A percentile compares a stretch with the other conserved stretches of the same genome.
Conservation (phyloP, 2,888 invertebrate genomes). For the Branchellion lobata region DNA sequence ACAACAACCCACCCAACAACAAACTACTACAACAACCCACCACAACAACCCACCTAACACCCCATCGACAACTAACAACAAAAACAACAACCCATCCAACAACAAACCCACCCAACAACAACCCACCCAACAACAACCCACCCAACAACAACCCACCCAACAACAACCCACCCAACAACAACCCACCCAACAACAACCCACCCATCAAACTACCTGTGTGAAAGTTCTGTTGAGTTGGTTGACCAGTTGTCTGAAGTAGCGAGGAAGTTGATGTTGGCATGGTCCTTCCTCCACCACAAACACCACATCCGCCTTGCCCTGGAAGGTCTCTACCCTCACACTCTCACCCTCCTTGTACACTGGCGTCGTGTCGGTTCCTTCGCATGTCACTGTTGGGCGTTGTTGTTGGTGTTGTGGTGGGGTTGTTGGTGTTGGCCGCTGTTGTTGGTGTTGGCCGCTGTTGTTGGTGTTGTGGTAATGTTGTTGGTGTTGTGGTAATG, state of each 20-base stretch:
- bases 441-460: no score
- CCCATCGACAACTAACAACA: no score
- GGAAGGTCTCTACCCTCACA: neutral
- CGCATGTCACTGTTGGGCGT: neutral
- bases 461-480: no score
- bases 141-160: neutral
- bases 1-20: no score
- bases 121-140: neutral
- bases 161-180: neutral
- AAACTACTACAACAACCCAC: no score
- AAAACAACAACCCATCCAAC: no score
- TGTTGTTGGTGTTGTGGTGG: no score
- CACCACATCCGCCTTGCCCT: neutral
- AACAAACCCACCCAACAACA: neutral
- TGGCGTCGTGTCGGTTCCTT: neutral
- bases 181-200: neutral
- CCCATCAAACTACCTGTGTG: neutral
- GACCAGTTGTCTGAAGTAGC: neutral
- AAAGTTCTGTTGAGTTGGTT: neutral
- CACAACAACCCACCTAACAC: no score
- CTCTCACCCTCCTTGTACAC: neutral
- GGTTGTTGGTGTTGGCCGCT: no score
- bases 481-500: no score
- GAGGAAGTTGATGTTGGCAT: neutral
- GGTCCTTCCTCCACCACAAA: neutral